Conservation (phyloP, 1,140 invertebrate species). For the Chionoecetes opilio region DNA sequence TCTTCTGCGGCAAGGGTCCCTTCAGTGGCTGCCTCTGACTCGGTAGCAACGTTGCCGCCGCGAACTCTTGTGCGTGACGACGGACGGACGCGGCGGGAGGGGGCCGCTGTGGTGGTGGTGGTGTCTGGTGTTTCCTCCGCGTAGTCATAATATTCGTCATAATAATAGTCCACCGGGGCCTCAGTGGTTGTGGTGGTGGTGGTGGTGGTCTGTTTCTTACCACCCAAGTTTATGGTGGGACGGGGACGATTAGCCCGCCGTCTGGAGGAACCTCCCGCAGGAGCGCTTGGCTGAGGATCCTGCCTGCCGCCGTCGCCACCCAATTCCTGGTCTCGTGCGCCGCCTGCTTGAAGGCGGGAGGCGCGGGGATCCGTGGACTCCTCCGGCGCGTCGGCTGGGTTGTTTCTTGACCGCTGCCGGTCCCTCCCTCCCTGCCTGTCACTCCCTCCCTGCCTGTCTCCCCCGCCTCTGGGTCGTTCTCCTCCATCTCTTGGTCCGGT, state of each 20-base stretch:
- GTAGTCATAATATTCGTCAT: conserved; percentile 73
- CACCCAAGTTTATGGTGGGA: neutral
- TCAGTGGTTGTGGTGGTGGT: conserved; percentile 76
- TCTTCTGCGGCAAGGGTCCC: neutral
- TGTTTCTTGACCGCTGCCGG: conserved; percentile 48
- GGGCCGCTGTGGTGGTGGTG: conserved; percentile 44
- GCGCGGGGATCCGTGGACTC: neutral
- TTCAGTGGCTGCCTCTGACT: neutral
- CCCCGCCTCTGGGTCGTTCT: neutral
- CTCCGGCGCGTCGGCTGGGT: neutral
- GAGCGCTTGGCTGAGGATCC: neutral
- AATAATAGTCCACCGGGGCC: conserved; percentile 62
- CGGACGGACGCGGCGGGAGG: conserved; percentile 34
- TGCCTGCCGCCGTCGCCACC: neutral
- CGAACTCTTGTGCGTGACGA: neutral
- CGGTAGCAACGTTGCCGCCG: neutral
- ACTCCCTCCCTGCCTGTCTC: neutral
- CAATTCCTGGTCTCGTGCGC: neutral
- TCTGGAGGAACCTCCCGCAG: neutral
- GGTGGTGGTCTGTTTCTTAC: conserved; percentile 64
- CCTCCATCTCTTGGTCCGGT: neutral
- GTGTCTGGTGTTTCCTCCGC: conserved; percentile 36
- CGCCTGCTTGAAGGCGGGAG: conserved; percentile 55
- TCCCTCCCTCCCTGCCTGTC: conserved; percentile 38
- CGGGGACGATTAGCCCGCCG: conserved; percentile 38